Evolutionary conservation across 2,888 invertebrate species (phyloP).

Genomic region (Cerastis rubricosa): DNA sequence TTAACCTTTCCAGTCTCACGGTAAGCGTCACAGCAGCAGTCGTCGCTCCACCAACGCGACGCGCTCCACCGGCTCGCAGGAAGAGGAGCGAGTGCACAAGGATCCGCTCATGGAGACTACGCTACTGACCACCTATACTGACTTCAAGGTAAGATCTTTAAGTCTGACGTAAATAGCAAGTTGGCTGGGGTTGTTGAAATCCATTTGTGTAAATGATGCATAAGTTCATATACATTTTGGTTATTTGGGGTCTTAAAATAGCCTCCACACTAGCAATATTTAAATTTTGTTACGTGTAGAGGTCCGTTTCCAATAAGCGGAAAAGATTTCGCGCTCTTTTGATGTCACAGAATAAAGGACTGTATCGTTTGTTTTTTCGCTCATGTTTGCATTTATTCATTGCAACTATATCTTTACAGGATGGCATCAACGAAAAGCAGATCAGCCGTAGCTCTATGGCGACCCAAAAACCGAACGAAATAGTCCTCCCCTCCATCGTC

Average conservation of each 20-base stretch:
- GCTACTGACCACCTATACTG: constrained; percentile 85
- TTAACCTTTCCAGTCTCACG: constrained; percentile 75
- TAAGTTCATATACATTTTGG: neutral
- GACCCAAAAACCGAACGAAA: constrained; percentile 71
- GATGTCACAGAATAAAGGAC: no score
- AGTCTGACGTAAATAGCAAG: neutral
- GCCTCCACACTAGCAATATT: neutral
- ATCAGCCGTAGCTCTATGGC: constrained; percentile 90
- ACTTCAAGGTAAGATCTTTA: constrained; percentile 81
- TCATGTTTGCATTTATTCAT: neutral
- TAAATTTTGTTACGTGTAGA: neutral
- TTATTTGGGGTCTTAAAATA: neutral
- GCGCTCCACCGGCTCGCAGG: constrained; percentile 72
- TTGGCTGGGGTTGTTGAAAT: neutral
- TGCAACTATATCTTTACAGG: constrained; percentile 75
- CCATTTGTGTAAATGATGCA: neutral
- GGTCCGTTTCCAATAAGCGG: no score
- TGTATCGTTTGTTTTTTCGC: neutral
- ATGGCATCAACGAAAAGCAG: constrained; percentile 87
- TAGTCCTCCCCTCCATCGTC: constrained; percentile 66
- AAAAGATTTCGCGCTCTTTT: no score
- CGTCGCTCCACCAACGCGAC: constrained; percentile 77
- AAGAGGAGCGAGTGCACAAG: constrained; percentile 62
- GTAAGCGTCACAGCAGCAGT: constrained; percentile 81
- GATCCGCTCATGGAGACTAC: constrained; percentile 86